These are phyloP conservation scores for Sinopyrophorus schimmeli DNA, from an alignment of 2,888 invertebrate genomes.

Conservation along the genomic window DNA sequence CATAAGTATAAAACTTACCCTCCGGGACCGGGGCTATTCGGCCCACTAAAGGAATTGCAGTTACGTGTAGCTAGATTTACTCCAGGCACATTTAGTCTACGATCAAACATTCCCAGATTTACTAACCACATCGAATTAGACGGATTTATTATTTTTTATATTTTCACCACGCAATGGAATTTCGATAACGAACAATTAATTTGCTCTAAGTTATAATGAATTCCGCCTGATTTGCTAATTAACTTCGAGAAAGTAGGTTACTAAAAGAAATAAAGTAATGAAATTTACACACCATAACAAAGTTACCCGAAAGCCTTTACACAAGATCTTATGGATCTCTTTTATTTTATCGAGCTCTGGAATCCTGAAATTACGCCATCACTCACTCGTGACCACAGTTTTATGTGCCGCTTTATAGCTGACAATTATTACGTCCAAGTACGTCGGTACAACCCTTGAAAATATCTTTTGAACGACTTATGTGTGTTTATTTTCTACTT, in stretches of 20 bases:
- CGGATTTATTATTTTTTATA: too few species aligned
- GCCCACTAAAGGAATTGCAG: slow-evolving; percentile 39
- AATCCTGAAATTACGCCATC: slow-evolving; percentile 39
- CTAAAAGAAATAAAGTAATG: too few species aligned
- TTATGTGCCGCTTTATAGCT: slow-evolving; percentile 37
- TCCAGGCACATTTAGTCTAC: slow-evolving; percentile 28
- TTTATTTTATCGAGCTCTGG: slow-evolving; percentile 30
- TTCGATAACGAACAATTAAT: too few species aligned
- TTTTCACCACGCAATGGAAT: too few species aligned
- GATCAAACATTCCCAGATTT: slow-evolving; percentile 21
- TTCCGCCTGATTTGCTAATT: too few species aligned
- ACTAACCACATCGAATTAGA: slow-evolving; percentile 11
- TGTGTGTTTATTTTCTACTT: slow-evolving; percentile 4
- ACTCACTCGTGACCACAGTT: slow-evolving; percentile 38
- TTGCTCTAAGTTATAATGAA: too few species aligned
- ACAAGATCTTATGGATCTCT: slow-evolving; percentile 29
- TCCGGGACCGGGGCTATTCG: slow-evolving; percentile 38
- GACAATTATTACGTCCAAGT: slow-evolving; percentile 38
- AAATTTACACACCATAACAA: slow-evolving; percentile 16
- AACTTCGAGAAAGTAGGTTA: too few species aligned
- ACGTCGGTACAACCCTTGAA: slow-evolving; percentile 7
- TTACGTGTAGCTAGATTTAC: slow-evolving; percentile 39
- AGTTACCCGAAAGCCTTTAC: slow-evolving; percentile 23
- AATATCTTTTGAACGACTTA: slow-evolving; percentile 4
- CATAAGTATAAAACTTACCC: slow-evolving; percentile 49